These are phyloP conservation scores for Charina bottae DNA, from an alignment of 2,113 vertebrate species.

Conservation along the genomic window DNA sequence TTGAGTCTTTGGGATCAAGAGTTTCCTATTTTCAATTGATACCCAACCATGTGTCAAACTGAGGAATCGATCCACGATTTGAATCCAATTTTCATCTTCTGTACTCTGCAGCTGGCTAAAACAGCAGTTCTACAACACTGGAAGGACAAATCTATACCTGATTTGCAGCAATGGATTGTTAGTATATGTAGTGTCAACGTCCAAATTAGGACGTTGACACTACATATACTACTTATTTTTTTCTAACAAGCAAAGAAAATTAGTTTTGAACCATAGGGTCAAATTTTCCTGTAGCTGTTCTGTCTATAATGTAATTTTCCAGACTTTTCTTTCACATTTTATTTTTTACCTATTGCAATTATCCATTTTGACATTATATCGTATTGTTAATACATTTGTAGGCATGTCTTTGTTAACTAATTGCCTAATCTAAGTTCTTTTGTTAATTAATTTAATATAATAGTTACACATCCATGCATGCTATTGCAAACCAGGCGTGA, in stretches of 20 bases:
- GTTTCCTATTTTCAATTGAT: background rate
- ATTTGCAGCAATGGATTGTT: too few species aligned
- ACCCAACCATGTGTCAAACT: background rate
- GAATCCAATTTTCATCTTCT: background rate
- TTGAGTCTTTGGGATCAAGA: background rate
- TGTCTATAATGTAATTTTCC: background rate
- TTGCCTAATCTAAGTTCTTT: background rate
- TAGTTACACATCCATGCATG: background rate
- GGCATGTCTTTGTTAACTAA: background rate
- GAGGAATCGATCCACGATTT: background rate
- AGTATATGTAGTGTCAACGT: too few species aligned
- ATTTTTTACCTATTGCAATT: background rate
- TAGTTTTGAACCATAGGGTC: background rate
- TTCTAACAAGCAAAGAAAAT: background rate
- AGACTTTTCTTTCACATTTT: background rate
- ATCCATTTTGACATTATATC: background rate
- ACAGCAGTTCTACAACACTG: accelerated
- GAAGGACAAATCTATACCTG: background rate
- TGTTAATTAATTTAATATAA: background rate
- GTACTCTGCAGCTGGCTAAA: background rate
- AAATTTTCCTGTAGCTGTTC: background rate
- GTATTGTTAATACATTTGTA: background rate
- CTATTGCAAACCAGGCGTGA: background rate
- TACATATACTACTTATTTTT: too few species aligned
- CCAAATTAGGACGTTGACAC: background rate